These are phyloP conservation scores for Channa striata DNA, from an alignment of 2,797 vertebrate species.

Conservation along the genomic window DNA sequence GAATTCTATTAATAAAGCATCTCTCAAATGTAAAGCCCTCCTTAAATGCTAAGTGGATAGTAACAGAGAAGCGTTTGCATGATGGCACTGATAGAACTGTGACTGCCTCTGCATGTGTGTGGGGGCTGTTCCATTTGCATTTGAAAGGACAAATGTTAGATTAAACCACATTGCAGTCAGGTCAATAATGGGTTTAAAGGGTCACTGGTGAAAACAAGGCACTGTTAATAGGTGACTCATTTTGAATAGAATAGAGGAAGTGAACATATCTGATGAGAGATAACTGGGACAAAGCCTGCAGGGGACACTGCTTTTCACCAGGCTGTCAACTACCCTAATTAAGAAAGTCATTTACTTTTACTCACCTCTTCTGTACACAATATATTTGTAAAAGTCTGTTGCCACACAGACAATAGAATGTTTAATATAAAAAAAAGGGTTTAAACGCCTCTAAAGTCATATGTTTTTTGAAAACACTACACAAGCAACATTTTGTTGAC, in stretches of 20 bases:
- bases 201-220: constrained; percentile 53
- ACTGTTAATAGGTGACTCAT: constrained; percentile 66
- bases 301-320: constrained; percentile 22
- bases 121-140: constrained; percentile 35
- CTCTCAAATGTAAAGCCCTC: constrained; percentile 1
- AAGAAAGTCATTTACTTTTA: neutral
- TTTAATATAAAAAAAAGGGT: too few species aligned
- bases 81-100: neutral
- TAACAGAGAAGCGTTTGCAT: neutral
- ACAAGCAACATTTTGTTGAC: neutral
- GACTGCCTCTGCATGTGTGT: neutral
- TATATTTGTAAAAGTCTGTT: neutral
- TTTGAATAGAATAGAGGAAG: constrained; percentile 52
- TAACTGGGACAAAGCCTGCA: constrained; percentile 17
- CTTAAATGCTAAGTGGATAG: constrained; percentile 5
- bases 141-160: constrained; percentile 51
- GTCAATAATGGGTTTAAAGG: constrained; percentile 43
- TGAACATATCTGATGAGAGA: constrained; percentile 48
- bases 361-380: too few species aligned
- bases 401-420: neutral
- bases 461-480: neutral
- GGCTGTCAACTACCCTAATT: neutral
- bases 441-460: neutral
- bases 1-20: neutral
- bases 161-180: constrained; percentile 25